Evolutionary conservation across 2,113 vertebrate species (phyloP).

Genomic region (Ceyx margarethae): DNA sequence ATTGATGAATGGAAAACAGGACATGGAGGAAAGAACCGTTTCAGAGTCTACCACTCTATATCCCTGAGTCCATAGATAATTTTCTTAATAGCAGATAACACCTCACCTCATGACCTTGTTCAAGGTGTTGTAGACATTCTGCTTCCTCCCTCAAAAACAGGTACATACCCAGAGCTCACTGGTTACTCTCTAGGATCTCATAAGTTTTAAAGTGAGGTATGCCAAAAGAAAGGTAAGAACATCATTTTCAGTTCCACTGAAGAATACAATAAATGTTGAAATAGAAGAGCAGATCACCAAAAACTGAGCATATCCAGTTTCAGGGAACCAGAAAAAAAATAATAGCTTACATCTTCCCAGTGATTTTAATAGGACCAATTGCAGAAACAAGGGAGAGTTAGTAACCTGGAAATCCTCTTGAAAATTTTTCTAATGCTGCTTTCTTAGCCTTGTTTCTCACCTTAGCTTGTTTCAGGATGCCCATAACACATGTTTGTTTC

Average conservation of each 20-base stretch:
- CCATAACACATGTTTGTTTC: background rate
- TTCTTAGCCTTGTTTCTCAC: background rate
- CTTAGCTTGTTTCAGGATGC: background rate
- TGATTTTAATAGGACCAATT: background rate
- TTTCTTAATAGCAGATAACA: background rate
- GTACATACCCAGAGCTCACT: background rate
- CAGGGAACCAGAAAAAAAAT: background rate
- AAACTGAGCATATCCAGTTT: background rate
- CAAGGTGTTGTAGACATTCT: background rate
- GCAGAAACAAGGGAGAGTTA: background rate
- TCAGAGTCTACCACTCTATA: background rate
- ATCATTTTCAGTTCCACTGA: background rate
- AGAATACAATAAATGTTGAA: background rate
- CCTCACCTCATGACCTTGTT: background rate
- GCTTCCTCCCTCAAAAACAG: background rate
- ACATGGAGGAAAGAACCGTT: background rate
- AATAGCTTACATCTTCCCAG: background rate
- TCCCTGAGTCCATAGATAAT: background rate
- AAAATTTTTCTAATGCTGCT: background rate
- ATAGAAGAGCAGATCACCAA: background rate
- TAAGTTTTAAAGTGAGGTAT: background rate
- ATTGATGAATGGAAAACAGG: background rate
- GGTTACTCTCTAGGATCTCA: background rate
- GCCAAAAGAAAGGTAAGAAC: background rate
- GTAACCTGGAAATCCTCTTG: background rate